Base-by-base conservation (phyloP, 2,888 invertebrate genomes). In the Pterostichus niger region DNA sequence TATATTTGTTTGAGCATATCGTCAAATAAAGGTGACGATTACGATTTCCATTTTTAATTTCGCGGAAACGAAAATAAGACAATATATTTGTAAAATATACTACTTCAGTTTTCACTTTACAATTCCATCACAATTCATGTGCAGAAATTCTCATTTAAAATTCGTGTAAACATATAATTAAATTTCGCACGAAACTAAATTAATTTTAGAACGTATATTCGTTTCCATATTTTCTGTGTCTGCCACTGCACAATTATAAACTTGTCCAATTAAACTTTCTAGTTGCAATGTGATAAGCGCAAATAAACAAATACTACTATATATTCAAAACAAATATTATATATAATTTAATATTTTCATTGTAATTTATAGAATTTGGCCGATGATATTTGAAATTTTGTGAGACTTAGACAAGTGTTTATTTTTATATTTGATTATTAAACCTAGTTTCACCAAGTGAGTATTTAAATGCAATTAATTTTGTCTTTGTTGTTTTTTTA, bases 191-290 rank as follows among this genome's bases (percentile, higher is more conserved):
- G 75, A 33, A 75, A 75, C 75, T 52, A 75, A 75, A 75, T 52
- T 49, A 75, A 52, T 71, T 71, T 71, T 46, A 71, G 44, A 71
- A 44, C 49, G 49, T 71, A 24, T 71, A 75, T 75, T 75, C 75
- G 75, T 75, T 75, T 49, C 75, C 52, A 75, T 75, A 75, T 75
- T 75, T 75, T 75, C 75, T 52, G 75, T 52, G 52, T 75, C 52
- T 52, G 75, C 75, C 75, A 75, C 75, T 40, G 15, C 6, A 75
- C 75, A 77, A 68, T 79, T 79, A 64, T 79, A 49, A 78, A 79
- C 49, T 79, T 79, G 79, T 79, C 79, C 79, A 79, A 79, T 79
- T 79, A 79, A 79, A 79, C 79, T 79, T 79, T 79, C 61, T 49
- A 64, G 56, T 46, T 44, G 46, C 64, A 44, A 49, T 64, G 40